Percentiles rank a stretch among this genome's conserved stretches.
Evolutionary conservation across 2,113 vertebrate species (phyloP).

Genomic region (Callithrix jacchus): DNA sequence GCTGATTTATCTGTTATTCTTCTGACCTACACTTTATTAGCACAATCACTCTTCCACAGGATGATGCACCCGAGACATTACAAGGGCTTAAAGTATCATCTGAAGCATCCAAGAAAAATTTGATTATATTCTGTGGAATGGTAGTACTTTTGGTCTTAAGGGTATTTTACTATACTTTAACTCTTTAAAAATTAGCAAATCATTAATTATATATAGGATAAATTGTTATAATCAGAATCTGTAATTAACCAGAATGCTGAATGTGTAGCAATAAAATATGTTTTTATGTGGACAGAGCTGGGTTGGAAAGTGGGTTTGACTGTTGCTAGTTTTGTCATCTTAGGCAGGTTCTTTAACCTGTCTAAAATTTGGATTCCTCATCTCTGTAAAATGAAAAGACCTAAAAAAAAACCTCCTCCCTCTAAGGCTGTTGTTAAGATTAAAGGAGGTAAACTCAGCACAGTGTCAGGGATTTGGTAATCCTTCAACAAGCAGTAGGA

Average conservation of each 20-base stretch:
- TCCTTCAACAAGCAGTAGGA: not conserved
- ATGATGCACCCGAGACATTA: constrained; percentile 56
- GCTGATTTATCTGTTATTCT: constrained; percentile 70
- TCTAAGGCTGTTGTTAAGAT: not conserved
- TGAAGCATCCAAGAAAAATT: constrained; percentile 49
- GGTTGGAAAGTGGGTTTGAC: not conserved
- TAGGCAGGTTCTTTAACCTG: not conserved
- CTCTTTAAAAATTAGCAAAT: constrained; percentile 65
- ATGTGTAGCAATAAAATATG: not conserved
- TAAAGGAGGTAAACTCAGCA: not conserved
- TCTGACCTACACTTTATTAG: constrained; percentile 70
- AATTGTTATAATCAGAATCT: constrained; percentile 9
- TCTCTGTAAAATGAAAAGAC: not conserved
- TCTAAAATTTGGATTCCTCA: not conserved
- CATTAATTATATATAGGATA: constrained; percentile 44
- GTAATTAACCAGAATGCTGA: constrained; percentile 33
- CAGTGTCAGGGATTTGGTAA: not conserved
- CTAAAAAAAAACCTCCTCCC: not conserved
- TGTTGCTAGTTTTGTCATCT: not conserved
- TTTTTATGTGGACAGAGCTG: not conserved
- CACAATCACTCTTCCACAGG: constrained; percentile 48
- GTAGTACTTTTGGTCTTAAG: constrained; percentile 34
- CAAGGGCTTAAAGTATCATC: constrained; percentile 18
- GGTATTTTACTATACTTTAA: constrained; percentile 53
- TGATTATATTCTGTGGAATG: constrained; percentile 46